Evolutionary conservation across 2,888 invertebrate species (phyloP), one percentile per base, ranked within the genome.

Genomic region (Drosophila ustulata): DNA sequence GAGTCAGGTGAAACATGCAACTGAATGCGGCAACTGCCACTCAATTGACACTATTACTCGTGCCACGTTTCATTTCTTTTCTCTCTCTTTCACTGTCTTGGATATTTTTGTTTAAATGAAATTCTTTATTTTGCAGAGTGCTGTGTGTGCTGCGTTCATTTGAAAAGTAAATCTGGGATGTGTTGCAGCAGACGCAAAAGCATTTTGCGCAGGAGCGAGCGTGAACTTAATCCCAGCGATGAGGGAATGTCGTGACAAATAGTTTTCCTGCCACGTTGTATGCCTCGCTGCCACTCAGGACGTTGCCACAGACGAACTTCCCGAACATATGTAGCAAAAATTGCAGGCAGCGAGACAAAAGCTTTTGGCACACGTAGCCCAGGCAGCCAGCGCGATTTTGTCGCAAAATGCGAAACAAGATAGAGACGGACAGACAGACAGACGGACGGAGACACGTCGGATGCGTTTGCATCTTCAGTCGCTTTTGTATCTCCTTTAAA

Each of bases 241-340:
- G 80, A 78, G 79, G 88, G 82, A 88, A 90, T 89, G 83, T 75
- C 79, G 80, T 83, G 85, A 89, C 88, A 89, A 90, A 89, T 90
- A 90, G 85, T 81, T 87, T 75, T 79, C 69, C 81, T 74, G 75
- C 57, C 75, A 58, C 58, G 70, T 55, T 78, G 46, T 59, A 53
- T 58, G 67, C 41, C 50, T 56, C 66, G 13, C 58, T 46, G 43
- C 11, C 43, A 46, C 34, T 34, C 34, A 56, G 45, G 13, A 46
- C 47, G 28, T 25, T 57, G 56, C 41, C 53, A 43, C 53, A 49
- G 57, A 68, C 47, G 58, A 65, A 58, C 68, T 67, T 65, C 41
- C 41, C 65, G 37, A 75, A 66, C 71, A 71, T 68, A 56, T 78
- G 81, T 80, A 68, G 66, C 73, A 78, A 4, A 32, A 37, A 80